Base-by-base conservation (phyloP, 1,140 invertebrate species). In the Dreissena rostriformis region DNA sequence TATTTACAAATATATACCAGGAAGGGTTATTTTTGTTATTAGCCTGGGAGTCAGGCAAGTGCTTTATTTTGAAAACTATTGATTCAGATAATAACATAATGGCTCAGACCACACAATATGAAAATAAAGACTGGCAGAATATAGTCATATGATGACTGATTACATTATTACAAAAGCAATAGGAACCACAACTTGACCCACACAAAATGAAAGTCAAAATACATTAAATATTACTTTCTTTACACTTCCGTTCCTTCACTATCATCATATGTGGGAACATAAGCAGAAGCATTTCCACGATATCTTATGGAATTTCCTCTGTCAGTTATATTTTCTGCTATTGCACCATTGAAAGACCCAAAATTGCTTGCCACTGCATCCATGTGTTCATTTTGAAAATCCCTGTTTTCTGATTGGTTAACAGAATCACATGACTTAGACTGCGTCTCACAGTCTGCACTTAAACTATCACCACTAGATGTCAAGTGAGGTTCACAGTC, bases 351-450 rank as follows among this genome's bases (percentile, higher is more conserved):
- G 77, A 19, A 51, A 53, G 29, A 15, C 14, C 29, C 66, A 78
- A 51, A 26, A 78, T 65, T 66, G 61, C 67, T 52, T 67, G 65
- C 17, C 15, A 19, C 49, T 22, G 57, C 15, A 29, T 26, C 22
- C 52, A 51, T 51, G n/a, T 22, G n/a, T 19, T 57, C 55, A 76
- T 51, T 24, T 26, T 39, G 63, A 67, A 52, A 67, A 29, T 24
- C 55, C 28, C 65, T 68, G 12, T 28, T 70, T 28, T 79, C 77
- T 79, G 66, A 57, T 29, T 71, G 39, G 65, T 17, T 67, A 22
- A 67, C 28, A 57, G 15, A 22, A 57, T 61, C 11, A 61, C 57
- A 61, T 24, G 22, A 61, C 57, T 19, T 61, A n/a, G 57, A 61
- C 57, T 61, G 57, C 22, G 57, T 61, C 57, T n/a, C 57, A 61